Evolutionary conservation across 2,113 vertebrate genomes (phyloP).

Genomic region (Zonotrichia leucophrys): DNA sequence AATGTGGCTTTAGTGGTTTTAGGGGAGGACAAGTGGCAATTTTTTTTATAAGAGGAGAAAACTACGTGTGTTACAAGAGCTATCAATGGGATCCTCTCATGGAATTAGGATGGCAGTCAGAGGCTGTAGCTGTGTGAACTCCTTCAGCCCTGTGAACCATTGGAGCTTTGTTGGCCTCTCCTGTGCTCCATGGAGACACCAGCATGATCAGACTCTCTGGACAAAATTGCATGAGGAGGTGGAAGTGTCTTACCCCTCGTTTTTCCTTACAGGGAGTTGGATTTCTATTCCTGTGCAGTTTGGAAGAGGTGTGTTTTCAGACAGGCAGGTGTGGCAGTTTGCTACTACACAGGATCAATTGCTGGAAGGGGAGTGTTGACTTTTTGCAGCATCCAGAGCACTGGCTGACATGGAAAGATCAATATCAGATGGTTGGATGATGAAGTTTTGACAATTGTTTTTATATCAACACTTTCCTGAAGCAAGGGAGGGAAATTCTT

Average conservation of each 20-base stretch:
- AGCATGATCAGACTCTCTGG: not conserved
- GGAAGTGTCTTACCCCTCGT: not conserved
- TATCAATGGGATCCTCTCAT: not conserved
- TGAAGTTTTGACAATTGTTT: slow-evolving; percentile 42
- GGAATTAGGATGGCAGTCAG: not conserved
- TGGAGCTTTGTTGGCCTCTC: not conserved
- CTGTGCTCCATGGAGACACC: not conserved
- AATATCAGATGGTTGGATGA: not conserved
- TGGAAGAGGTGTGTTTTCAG: not conserved
- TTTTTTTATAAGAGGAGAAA: not conserved
- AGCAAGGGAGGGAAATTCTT: slow-evolving; percentile 4
- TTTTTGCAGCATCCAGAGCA: not conserved
- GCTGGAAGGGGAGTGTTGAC: not conserved
- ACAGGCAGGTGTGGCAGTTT: not conserved
- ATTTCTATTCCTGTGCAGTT: not conserved
- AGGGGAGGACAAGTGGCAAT: not conserved
- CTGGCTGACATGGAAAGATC: not conserved
- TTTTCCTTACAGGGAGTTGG: not conserved
- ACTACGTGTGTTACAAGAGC: not conserved
- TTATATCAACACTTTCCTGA: not conserved
- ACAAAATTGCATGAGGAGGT: not conserved
- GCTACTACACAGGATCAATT: not conserved
- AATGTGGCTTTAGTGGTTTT: not conserved
- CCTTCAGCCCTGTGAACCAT: not conserved
- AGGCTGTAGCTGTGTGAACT: not conserved